Evolutionary conservation across 1,140 invertebrate genomes (phyloP).

Genomic region (Polypedilum pembai): DNA sequence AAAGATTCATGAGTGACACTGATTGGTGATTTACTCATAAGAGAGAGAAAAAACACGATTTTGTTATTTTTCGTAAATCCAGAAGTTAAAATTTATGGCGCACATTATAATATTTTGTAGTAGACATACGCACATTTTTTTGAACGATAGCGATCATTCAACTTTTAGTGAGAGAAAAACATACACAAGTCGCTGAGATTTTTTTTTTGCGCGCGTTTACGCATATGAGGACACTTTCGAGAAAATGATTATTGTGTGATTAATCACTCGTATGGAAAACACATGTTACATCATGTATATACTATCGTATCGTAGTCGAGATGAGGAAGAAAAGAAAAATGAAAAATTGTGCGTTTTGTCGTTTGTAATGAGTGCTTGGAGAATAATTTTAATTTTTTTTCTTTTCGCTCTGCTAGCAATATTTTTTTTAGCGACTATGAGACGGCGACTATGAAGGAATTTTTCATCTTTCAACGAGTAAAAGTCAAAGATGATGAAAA

Average conservation of each 20-base stretch:
- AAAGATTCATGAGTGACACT: too few species aligned
- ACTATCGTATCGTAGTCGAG: background rate
- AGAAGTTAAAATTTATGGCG: slow-evolving; percentile 1
- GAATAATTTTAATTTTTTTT: too few species aligned
- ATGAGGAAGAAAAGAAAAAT: background rate
- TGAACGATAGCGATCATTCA: background rate
- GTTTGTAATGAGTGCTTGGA: too few species aligned
- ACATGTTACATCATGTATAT: background rate
- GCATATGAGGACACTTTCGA: background rate
- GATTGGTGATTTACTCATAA: too few species aligned
- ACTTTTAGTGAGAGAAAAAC: background rate
- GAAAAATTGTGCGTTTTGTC: background rate
- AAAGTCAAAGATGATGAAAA: background rate
- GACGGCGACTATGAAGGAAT: background rate
- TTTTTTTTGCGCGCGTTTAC: background rate
- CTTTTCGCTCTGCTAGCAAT: too few species aligned
- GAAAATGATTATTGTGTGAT: background rate
- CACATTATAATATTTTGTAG: background rate
- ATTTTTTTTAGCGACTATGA: too few species aligned
- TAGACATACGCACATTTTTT: background rate
- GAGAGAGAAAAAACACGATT: background rate
- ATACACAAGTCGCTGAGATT: background rate
- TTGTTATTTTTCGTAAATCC: background rate
- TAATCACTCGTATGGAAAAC: slow-evolving; percentile 17
- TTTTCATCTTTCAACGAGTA: background rate